A percentile compares a stretch with the other conserved stretches of the same genome.
Conservation (phyloP, 2,888 invertebrate species). For the Troglohyphantes excavatus region DNA sequence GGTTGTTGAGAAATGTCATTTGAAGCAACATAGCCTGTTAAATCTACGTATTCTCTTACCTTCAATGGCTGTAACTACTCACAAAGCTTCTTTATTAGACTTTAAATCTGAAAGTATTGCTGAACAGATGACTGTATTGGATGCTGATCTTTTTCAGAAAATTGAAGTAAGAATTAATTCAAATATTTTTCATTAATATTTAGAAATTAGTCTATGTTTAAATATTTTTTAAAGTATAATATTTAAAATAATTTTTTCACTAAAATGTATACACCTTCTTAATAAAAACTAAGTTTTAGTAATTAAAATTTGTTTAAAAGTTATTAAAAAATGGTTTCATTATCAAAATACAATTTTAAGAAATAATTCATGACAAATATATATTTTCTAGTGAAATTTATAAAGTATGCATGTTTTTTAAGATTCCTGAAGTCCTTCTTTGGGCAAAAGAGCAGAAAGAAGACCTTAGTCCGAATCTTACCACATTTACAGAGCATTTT, state of each 20-base stretch:
- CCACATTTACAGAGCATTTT: constrained; percentile 98
- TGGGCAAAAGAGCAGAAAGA: constrained; percentile 99
- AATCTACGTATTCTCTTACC: constrained; percentile 84
- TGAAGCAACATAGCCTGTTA: constrained; percentile 83
- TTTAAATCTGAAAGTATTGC: constrained; percentile 97
- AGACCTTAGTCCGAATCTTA: constrained; percentile 97
- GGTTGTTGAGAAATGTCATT: constrained; percentile 91
- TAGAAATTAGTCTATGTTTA: too few relatives aligned
- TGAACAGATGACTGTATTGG: constrained; percentile 98
- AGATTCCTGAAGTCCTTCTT: constrained; percentile 96
- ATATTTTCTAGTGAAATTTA: too few relatives aligned
- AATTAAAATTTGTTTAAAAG: background rate
- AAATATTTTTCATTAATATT: background rate
- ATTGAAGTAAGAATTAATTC: constrained; percentile 87
- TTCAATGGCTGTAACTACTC: constrained; percentile 85
- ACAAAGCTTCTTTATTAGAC: constrained; percentile 78
- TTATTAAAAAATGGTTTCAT: too few relatives aligned
- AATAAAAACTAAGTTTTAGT: too few relatives aligned
- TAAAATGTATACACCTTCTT: too few relatives aligned
- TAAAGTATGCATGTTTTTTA: background rate
- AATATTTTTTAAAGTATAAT: too few relatives aligned
- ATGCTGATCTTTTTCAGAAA: constrained; percentile 96
- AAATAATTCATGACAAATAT: too few relatives aligned
- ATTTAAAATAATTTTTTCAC: too few relatives aligned
- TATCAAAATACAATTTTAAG: too few relatives aligned